Evolutionary conservation across 2,797 vertebrate genomes (phyloP).

Genomic region (Scleropages formosus): DNA sequence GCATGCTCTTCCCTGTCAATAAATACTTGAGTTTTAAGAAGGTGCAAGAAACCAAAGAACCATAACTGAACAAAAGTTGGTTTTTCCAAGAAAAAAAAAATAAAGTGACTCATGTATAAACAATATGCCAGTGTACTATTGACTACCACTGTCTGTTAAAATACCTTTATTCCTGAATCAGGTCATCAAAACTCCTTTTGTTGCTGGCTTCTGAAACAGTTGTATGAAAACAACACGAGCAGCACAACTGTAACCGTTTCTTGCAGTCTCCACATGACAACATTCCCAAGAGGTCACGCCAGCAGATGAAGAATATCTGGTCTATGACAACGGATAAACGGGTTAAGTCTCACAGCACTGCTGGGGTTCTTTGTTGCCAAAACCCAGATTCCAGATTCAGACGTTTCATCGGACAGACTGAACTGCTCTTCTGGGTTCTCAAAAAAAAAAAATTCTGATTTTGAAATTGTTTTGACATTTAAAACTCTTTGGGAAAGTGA

Average conservation of each 20-base stretch:
- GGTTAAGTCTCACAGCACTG: slow-evolving; percentile 12
- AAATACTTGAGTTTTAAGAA: no score
- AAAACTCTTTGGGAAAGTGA: slow-evolving; percentile 4
- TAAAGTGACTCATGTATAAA: no score
- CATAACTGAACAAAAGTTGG: no score
- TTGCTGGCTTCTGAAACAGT: no score
- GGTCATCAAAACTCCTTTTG: no score
- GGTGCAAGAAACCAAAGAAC: no score
- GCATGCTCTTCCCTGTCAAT: no score
- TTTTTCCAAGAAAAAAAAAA: no score
- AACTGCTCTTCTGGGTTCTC: slow-evolving; percentile 5
- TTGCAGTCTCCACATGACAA: neutral
- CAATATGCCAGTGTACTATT: no score
- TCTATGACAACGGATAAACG: slow-evolving; percentile 14
- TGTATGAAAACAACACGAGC: neutral
- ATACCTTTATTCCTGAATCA: no score
- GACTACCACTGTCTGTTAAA: no score
- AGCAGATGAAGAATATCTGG: neutral
- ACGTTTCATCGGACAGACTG: neutral
- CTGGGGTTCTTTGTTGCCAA: slow-evolving; percentile 15
- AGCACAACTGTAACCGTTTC: neutral
- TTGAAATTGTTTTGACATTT: slow-evolving; percentile 24
- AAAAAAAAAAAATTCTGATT: slow-evolving; percentile 15
- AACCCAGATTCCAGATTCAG: neutral
- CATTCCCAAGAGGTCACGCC: neutral